These are phyloP conservation scores for Pelobates fuscus DNA, from an alignment of 2,113 vertebrate genomes.

Conservation along the genomic window DNA sequence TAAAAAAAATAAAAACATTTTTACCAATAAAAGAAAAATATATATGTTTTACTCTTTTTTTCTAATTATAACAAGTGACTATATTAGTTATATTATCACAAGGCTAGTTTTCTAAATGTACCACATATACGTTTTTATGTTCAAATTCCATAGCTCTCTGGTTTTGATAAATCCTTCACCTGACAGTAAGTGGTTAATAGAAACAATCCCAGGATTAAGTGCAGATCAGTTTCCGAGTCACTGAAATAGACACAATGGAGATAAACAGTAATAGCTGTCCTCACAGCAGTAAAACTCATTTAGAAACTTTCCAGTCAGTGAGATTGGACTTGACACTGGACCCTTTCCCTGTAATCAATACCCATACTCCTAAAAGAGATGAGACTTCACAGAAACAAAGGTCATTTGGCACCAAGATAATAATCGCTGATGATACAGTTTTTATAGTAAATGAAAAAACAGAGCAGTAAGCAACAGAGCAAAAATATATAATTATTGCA, in stretches of 20 bases:
- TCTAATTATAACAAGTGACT: no score
- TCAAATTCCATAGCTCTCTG: background rate
- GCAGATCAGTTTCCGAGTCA: background rate
- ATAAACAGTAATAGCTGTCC: background rate
- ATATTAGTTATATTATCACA: no score
- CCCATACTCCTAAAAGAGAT: constrained; percentile 2
- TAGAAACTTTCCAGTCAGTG: constrained; percentile 30
- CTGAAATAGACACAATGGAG: constrained; percentile 15
- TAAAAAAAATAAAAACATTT: no score
- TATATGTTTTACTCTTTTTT: no score
- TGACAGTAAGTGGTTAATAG: background rate
- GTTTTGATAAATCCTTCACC: background rate
- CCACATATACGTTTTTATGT: no score
- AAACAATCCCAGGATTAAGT: background rate
- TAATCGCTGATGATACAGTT: background rate
- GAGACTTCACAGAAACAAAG: constrained; percentile 19
- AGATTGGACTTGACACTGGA: constrained; percentile 20
- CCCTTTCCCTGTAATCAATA: constrained; percentile 22
- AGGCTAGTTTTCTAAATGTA: no score
- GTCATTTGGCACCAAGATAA: constrained; percentile 20
- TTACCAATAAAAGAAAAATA: no score
- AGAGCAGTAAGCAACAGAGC: background rate
- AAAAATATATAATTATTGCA: background rate
- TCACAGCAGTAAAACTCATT: constrained; percentile 25
- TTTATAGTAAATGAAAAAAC: background rate